Base-by-base conservation (phyloP, 2,888 invertebrate genomes). In the Keiferia lycopersicella region DNA sequence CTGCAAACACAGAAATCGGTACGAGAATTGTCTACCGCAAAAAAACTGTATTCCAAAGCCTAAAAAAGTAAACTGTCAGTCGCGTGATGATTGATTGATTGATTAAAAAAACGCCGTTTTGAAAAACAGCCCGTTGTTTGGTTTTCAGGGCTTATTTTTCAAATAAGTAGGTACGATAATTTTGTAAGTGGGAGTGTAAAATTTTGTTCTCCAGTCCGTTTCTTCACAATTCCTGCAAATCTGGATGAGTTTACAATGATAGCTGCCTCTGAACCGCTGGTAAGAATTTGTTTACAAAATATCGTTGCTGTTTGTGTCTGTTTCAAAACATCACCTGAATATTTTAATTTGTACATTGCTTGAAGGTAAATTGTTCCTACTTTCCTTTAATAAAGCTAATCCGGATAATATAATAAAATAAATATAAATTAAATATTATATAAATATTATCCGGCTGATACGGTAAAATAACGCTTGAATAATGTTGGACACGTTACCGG, bases 181-280 rank as follows among this genome's bases (percentile, higher is more conserved):
- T 59, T 12, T 18, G 30, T 16, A 26, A 22, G 62, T 18, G 22
- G n/a, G 20, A 53, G 20, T 53, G 51, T 48, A 39, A 14, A 51
- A 16, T 22, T 34, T 53, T 26, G 12, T 61, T 14, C 2, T 51
- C 18, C 34, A 7, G 53, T 16, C 38, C 12, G 62, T 53, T 18
- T 20, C 38, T 39, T 62, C 53, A 62, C 62, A 64, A 82, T 82
- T 78, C 74, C 79, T 88, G 82, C 95, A 95, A 96, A 96, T 96
- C 96, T 97, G 96, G 96, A 96, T 96, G 96, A 95, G 88, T 94
- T 94, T 93, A 94, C 92, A 91, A 97, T 97, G 96, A 96, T 97
- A 91, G 96, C 96, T 93, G 96, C 96, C 92, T 96, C 96, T 91
- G 96, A 96, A 93, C 96, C 96, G 92, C 93, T 96, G 96, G 96